These are phyloP conservation scores for Parelbella ahira DNA, from an alignment of 2,888 invertebrate species.

Conservation along the genomic window DNA sequence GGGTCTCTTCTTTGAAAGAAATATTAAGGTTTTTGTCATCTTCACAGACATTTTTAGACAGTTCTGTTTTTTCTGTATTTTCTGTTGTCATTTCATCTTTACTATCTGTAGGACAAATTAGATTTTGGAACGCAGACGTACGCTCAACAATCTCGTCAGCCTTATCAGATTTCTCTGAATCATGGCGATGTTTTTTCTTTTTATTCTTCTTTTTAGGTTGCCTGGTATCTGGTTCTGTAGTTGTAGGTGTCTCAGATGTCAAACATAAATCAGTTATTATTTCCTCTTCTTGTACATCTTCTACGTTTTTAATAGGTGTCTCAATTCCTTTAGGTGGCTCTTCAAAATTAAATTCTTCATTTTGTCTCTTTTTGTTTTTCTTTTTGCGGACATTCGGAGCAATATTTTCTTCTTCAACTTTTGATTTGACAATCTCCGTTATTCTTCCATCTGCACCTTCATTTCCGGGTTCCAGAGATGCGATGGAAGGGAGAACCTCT, in stretches of 20 bases:
- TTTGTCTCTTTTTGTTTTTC: slow-evolving; percentile 59
- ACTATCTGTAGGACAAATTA: slow-evolving; percentile 40
- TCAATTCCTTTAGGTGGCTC: slow-evolving; percentile 21
- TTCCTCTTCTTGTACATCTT: no score
- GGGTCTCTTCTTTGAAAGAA: slow-evolving; percentile 13
- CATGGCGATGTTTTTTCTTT: slow-evolving; percentile 56
- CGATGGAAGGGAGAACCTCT: background rate
- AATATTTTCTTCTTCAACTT: slow-evolving; percentile 24
- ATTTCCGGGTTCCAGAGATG: background rate
- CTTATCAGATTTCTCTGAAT: slow-evolving; percentile 61
- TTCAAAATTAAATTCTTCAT: slow-evolving; percentile 26
- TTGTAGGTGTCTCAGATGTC: no score
- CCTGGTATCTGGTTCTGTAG: slow-evolving; percentile 41
- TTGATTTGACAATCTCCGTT: slow-evolving; percentile 16
- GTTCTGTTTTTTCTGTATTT: slow-evolving; percentile 4
- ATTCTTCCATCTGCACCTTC: slow-evolving; percentile 30
- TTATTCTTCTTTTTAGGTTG: slow-evolving; percentile 60
- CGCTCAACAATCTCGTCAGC: slow-evolving; percentile 48
- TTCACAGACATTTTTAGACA: background rate
- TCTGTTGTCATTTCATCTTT: slow-evolving; percentile 24
- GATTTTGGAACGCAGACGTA: slow-evolving; percentile 52
- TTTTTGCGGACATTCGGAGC: slow-evolving; percentile 57
- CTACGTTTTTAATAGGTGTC: no score
- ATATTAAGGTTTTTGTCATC: slow-evolving; percentile 14
- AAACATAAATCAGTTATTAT: no score